A percentile compares a stretch with the other conserved stretches of the same genome.
Conservation (phyloP, 2,113 vertebrate genomes). For the Anguilla japonica region DNA sequence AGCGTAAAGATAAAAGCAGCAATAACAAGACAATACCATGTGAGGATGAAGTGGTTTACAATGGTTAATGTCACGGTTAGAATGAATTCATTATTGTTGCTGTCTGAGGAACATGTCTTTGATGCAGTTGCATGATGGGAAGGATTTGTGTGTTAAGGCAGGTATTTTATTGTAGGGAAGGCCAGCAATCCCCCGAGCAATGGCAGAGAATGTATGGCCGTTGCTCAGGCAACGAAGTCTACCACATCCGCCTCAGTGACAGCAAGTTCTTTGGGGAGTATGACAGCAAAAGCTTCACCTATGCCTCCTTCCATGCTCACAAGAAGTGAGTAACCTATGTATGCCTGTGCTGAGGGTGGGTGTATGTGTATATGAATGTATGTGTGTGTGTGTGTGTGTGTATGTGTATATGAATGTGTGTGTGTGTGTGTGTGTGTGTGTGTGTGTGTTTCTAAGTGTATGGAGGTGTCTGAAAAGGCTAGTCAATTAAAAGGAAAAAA, state of each 20-base stretch:
- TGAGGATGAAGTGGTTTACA: background rate
- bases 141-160: constrained; percentile 14
- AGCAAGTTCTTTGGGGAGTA: constrained; percentile 96
- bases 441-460: background rate
- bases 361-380: background rate
- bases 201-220: constrained; percentile 97
- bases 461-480: background rate
- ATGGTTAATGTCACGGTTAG: background rate
- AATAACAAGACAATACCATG: background rate
- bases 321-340: constrained; percentile 81
- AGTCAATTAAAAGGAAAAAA: background rate
- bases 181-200: constrained; percentile 88
- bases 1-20: background rate
- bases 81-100: background rate
- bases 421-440: constrained; percentile 36
- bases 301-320: constrained; percentile 94
- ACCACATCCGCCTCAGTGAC: constrained; percentile 91
- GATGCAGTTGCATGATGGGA: background rate
- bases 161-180: constrained; percentile 76
- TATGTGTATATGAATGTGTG: background rate
- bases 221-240: constrained; percentile 95
- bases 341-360: background rate
- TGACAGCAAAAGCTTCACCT: constrained; percentile 94
- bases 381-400: background rate
- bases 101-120: background rate